These are phyloP conservation scores for Sylvia borin DNA, from an alignment of 2,797 vertebrate genomes.

Conservation along the genomic window DNA sequence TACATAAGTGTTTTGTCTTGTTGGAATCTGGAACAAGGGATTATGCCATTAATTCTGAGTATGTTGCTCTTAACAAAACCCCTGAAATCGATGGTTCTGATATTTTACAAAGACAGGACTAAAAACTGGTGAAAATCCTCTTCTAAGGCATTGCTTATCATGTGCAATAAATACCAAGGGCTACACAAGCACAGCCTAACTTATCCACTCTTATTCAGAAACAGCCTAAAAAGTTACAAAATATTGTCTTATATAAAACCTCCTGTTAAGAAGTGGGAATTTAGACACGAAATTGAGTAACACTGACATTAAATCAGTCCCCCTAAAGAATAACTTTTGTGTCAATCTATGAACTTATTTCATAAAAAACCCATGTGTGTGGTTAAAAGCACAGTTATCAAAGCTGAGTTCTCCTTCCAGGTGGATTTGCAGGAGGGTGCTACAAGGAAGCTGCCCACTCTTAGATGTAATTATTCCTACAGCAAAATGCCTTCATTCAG, in stretches of 20 bases:
- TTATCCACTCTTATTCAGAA: neutral
- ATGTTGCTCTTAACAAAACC: neutral
- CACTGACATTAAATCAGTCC: neutral
- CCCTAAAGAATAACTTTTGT: neutral
- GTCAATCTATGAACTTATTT: neutral
- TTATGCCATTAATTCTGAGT: neutral
- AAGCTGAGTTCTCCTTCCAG: neutral
- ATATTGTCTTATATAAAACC: neutral
- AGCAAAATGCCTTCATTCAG: neutral
- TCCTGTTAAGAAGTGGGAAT: neutral
- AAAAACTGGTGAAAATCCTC: neutral
- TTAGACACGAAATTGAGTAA: neutral
- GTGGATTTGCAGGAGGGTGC: neutral
- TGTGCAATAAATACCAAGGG: neutral
- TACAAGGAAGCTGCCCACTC: neutral
- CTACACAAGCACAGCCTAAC: neutral
- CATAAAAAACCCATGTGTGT: rapidly evolving
- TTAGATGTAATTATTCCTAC: neutral
- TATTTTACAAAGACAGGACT: neutral
- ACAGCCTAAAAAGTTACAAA: neutral
- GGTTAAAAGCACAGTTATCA: neutral
- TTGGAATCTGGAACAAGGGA: neutral
- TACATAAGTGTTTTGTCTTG: neutral
- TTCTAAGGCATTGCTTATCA: neutral
- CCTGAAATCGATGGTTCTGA: neutral